Conservation (phyloP, 2,888 invertebrate species). For the Drosophila meridiana region DNA sequence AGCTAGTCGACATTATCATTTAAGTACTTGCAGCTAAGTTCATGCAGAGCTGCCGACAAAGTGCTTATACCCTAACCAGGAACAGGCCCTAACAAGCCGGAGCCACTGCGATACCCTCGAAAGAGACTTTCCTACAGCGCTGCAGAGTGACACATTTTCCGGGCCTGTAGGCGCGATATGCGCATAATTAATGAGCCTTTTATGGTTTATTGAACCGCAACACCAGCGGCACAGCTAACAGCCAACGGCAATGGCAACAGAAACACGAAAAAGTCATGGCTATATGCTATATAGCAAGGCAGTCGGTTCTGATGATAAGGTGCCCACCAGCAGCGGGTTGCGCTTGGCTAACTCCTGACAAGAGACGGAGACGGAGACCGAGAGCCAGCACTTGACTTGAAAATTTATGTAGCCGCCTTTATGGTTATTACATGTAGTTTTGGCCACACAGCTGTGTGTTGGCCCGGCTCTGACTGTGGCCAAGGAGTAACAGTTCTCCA, state of each 20-base stretch:
- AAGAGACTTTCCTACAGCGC: slow-evolving; percentile 18
- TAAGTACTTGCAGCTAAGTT: slow-evolving; percentile 8
- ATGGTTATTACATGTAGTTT: slow-evolving; percentile 69
- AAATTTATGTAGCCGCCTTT: slow-evolving; percentile 82
- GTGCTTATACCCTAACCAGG: slow-evolving; percentile 38
- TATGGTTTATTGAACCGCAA: slow-evolving; percentile 84
- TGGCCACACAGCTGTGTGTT: slow-evolving; percentile 39
- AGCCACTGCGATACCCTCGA: slow-evolving; percentile 40
- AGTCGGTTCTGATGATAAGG: slow-evolving; percentile 61
- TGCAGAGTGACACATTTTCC: slow-evolving; percentile 74
- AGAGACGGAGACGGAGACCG: slow-evolving; percentile 3
- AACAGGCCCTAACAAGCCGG: slow-evolving; percentile 36
- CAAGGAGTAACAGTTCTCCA: slow-evolving; percentile 19
- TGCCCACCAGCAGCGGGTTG: slow-evolving; percentile 71
- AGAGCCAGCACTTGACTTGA: slow-evolving; percentile 78
- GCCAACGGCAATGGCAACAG: slow-evolving; percentile 31
- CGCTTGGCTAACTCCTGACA: slow-evolving; percentile 81
- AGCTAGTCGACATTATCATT: neutral
- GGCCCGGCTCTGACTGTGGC: slow-evolving; percentile 13
- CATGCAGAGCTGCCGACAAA: slow-evolving; percentile 6
- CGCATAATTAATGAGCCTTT: slow-evolving; percentile 84
- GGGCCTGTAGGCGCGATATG: slow-evolving; percentile 82
- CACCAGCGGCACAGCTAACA: slow-evolving; percentile 36
- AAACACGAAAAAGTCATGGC: slow-evolving; percentile 68
- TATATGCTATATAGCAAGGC: slow-evolving; percentile 28